Conservation (phyloP, 2,888 invertebrate species). For the Pristionchus arcanus region DNA sequence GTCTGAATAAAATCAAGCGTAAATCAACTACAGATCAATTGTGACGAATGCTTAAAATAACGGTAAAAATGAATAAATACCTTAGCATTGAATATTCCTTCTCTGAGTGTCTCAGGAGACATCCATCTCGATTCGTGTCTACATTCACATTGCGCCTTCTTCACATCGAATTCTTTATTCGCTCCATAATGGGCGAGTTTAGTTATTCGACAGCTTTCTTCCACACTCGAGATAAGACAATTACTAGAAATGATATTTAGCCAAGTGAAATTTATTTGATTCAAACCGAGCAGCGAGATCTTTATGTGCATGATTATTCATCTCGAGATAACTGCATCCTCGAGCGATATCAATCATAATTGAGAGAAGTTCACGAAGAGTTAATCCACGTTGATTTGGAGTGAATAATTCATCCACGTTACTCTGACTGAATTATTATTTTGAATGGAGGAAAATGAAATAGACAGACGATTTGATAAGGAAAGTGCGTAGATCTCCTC, state of each 20-base stretch:
- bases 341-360: conserved; percentile 97
- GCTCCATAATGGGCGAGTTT: conserved; percentile 84
- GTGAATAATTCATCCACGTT: conserved; percentile 1
- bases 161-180: conserved; percentile 23
- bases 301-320: conserved; percentile 95
- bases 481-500: conserved; percentile 94
- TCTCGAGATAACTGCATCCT: conserved; percentile 95
- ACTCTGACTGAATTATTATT: neutral
- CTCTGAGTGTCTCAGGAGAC: conserved; percentile 25
- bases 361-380: conserved; percentile 88
- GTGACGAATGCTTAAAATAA: too few species aligned
- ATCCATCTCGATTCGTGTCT: conserved; percentile 50
- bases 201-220: conserved; percentile 85
- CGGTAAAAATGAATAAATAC: too few species aligned
- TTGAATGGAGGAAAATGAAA: neutral
- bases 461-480: conserved; percentile 83
- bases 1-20: neutral
- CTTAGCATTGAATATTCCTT: conserved; percentile 25
- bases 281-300: conserved; percentile 90
- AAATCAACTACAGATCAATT: too few species aligned
- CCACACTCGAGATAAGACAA: conserved; percentile 87
- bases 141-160: conserved; percentile 4
- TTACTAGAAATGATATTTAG: conserved; percentile 82
- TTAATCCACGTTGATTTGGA: neutral
- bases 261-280: neutral